These are phyloP conservation scores for Pedetes capensis DNA, from an alignment of 2,113 vertebrate species.

Conservation along the genomic window DNA sequence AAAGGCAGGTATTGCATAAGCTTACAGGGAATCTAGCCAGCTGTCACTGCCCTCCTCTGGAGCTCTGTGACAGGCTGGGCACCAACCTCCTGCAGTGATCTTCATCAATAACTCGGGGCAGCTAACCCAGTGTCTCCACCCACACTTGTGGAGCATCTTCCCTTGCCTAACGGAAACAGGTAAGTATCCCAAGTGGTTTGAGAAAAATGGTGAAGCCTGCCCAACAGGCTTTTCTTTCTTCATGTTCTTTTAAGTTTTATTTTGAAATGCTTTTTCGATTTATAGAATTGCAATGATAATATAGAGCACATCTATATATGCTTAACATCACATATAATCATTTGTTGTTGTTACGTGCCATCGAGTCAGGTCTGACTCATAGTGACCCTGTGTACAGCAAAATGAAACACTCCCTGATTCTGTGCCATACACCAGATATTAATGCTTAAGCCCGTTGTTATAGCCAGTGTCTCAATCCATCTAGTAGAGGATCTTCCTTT, in stretches of 20 bases:
- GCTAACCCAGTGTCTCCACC: not conserved
- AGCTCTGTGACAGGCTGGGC: not conserved
- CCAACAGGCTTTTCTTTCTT: not conserved
- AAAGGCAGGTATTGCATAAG: slow-evolving; percentile 44
- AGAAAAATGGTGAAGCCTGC: not conserved
- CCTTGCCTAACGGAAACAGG: not conserved
- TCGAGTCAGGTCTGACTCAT: too few species aligned
- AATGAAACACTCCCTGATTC: too few species aligned
- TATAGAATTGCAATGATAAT: not conserved
- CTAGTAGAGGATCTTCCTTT: too few species aligned
- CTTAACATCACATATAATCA: not conserved
- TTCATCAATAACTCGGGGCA: not conserved
- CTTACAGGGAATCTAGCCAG: not conserved
- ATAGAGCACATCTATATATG: not conserved
- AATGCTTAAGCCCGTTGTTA: too few species aligned
- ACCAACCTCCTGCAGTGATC: not conserved
- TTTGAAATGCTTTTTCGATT: slow-evolving; percentile 12
- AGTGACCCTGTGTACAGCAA: too few species aligned
- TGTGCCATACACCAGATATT: too few species aligned
- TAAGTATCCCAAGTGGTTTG: not conserved
- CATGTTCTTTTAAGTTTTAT: not conserved
- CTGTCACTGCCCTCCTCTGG: not conserved
- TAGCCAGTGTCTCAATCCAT: too few species aligned
- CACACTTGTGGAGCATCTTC: not conserved
- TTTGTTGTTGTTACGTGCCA: too few species aligned